phyloP scores from a whole-genome alignment of 1,140 invertebrate genomes.

The Lutraria rhynchaena region DNA sequence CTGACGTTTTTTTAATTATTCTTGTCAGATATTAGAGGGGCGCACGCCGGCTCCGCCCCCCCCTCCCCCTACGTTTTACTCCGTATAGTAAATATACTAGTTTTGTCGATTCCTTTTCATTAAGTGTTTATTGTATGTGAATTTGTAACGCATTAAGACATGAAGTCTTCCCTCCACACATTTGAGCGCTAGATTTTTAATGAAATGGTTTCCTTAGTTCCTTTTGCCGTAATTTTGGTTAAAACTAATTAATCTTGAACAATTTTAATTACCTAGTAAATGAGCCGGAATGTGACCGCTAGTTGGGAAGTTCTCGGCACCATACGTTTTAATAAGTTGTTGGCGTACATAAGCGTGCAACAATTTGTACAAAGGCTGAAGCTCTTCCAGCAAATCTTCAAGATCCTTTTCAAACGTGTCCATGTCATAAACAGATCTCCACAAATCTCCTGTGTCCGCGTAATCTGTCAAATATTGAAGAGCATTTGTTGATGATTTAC shows the following conservation, averaged over 20 bases:
- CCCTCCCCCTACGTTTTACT: too few species aligned
- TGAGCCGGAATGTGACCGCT: conserved; percentile 79
- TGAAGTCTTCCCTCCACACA: too few species aligned
- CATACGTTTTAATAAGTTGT: conserved; percentile 87
- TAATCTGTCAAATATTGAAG: conserved; percentile 90
- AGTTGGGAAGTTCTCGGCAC: conserved; percentile 73
- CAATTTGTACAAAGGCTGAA: conserved; percentile 93
- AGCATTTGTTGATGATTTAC: too few species aligned
- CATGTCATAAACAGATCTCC: conserved; percentile 80
- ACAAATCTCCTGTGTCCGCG: conserved; percentile 88
- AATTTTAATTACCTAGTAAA: conserved; percentile 86
- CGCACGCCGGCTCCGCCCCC: too few species aligned
- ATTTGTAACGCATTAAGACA: too few species aligned
- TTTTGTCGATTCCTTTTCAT: too few species aligned
- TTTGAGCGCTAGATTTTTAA: too few species aligned
- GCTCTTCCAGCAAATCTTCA: conserved; percentile 91
- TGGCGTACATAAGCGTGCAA: conserved; percentile 94
- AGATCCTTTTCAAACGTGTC: conserved; percentile 84
- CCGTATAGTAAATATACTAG: too few species aligned
- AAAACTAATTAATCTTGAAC: background rate
- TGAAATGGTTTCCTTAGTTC: background rate
- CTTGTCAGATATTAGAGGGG: too few species aligned
- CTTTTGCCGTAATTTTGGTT: background rate
- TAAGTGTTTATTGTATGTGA: too few species aligned
- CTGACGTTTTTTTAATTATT: too few species aligned